Percentiles rank a stretch among this genome's conserved stretches.
Conservation (phyloP, 2,797 vertebrate genomes). For the Knipowitschia caucasica region DNA sequence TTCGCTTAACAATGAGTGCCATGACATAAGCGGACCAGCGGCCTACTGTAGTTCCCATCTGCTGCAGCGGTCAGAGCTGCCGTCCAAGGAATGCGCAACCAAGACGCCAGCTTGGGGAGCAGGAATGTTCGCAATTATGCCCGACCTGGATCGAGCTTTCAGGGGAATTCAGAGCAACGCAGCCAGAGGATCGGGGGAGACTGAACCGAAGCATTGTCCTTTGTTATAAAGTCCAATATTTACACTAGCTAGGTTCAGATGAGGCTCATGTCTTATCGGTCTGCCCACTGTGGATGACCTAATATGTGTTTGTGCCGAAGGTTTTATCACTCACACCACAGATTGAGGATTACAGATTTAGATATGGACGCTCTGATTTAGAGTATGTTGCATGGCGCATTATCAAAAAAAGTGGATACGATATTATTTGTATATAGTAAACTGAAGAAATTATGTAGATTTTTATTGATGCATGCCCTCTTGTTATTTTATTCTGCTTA, state of each 20-base stretch:
- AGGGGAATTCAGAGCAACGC: conserved; percentile 1
- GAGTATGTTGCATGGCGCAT: background rate
- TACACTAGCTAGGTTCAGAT: too few species aligned
- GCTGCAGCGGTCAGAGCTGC: conserved; percentile 35
- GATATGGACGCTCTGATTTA: conserved; percentile 10
- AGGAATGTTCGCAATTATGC: conserved; percentile 58
- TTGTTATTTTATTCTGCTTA: too few species aligned
- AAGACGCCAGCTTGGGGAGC: conserved; percentile 25
- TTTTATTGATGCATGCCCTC: too few species aligned
- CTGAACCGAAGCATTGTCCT: background rate
- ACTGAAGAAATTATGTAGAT: too few species aligned
- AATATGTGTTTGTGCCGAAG: conserved; percentile 14
- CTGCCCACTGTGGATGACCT: conserved; percentile 10
- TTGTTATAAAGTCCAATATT: conserved; percentile 9
- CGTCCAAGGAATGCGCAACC: conserved; percentile 53
- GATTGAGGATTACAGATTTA: background rate
- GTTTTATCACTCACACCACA: conserved; percentile 23
- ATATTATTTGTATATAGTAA: background rate
- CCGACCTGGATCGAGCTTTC: conserved; percentile 1
- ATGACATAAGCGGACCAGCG: conserved; percentile 39
- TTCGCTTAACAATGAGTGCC: conserved; percentile 17
- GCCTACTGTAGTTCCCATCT: conserved; percentile 49
- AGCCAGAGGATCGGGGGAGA: conserved; percentile 1
- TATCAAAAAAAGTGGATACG: background rate
- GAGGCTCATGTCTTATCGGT: conserved; percentile 20